A percentile compares a stretch with the other conserved stretches of the same genome.
phyloP scores from a whole-genome alignment of 92 coral and sea anemone genomes.

The Palythoa heliodiscus region DNA sequence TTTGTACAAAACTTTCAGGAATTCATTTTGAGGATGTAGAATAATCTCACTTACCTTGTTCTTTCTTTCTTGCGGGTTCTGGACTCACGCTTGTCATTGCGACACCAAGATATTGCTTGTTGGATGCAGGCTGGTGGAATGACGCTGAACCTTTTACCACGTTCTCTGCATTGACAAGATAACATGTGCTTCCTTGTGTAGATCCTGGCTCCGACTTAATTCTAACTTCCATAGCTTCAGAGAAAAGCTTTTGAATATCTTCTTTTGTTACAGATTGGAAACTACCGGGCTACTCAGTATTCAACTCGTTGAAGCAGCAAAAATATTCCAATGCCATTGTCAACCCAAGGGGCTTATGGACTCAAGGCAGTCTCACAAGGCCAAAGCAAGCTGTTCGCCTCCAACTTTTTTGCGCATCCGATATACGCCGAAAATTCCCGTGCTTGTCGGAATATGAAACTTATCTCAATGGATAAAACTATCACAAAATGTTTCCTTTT shows the following conservation, averaged over 20 bases:
- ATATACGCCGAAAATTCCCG: conserved; percentile 4
- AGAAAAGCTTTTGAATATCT: neutral
- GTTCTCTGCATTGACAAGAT: conserved; percentile 27
- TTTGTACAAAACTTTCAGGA: neutral
- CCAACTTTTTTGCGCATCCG: conserved; percentile 42
- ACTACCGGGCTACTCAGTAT: neutral
- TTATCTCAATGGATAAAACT: neutral
- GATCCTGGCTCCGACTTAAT: conserved; percentile 25
- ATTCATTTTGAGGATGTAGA: neutral
- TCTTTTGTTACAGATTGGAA: neutral
- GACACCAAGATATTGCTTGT: conserved; percentile 18
- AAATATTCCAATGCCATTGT: conserved; percentile 32
- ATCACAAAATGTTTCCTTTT: neutral
- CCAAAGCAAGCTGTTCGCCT: conserved; percentile 52
- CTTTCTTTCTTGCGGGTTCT: neutral
- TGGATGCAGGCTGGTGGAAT: conserved; percentile 7
- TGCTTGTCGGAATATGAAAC: neutral
- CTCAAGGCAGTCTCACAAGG: conserved; percentile 47
- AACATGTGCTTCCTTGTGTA: conserved; percentile 22
- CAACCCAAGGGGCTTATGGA: conserved; percentile 28
- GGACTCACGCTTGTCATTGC: neutral
- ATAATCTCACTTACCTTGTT: conserved; percentile 1
- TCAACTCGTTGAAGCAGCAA: conserved; percentile 28
- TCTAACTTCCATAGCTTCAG: conserved; percentile 15
- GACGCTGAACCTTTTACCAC: neutral